phyloP scores from a whole-genome alignment of 2,113 vertebrate species.

The Motacilla tschutschensis region DNA sequence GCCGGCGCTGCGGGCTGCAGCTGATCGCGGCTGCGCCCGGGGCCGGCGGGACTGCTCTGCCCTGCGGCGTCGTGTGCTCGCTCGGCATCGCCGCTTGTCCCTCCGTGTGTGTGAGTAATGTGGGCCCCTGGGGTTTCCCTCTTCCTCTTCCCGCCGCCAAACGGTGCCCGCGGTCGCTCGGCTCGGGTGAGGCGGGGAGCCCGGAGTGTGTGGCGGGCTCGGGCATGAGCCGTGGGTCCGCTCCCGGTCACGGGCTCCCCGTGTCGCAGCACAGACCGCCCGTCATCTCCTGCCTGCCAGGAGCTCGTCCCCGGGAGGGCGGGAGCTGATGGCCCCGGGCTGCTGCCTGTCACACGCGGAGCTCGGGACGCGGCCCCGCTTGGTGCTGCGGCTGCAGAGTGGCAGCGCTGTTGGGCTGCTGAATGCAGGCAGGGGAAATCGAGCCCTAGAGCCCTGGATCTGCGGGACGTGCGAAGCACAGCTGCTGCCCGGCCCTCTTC shows the following conservation, averaged over 20 bases:
- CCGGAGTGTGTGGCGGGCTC: neutral
- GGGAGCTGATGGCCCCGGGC: neutral
- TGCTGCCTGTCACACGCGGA: neutral
- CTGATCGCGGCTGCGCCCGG: neutral
- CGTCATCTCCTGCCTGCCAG: neutral
- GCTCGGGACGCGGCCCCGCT: neutral
- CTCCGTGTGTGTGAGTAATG: neutral
- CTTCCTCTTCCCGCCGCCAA: no score
- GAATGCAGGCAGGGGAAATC: neutral
- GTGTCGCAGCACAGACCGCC: no score
- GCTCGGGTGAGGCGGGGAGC: neutral
- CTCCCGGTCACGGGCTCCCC: neutral
- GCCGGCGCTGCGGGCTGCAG: neutral
- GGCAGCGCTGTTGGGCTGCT: neutral
- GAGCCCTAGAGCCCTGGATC: rapidly evolving
- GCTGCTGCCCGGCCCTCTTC: neutral
- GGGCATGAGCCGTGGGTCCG: neutral
- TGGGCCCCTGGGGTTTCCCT: neutral
- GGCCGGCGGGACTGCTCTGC: rapidly evolving
- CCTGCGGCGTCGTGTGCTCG: rapidly evolving
- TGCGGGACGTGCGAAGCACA: neutral
- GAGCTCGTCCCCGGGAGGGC: neutral
- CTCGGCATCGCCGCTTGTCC: rapidly evolving
- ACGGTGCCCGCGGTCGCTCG: no score
- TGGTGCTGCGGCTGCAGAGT: neutral